Evolutionary conservation across 2,888 invertebrate species (phyloP), one percentile per base, ranked within the genome.

Genomic region (Catocala fraxini): DNA sequence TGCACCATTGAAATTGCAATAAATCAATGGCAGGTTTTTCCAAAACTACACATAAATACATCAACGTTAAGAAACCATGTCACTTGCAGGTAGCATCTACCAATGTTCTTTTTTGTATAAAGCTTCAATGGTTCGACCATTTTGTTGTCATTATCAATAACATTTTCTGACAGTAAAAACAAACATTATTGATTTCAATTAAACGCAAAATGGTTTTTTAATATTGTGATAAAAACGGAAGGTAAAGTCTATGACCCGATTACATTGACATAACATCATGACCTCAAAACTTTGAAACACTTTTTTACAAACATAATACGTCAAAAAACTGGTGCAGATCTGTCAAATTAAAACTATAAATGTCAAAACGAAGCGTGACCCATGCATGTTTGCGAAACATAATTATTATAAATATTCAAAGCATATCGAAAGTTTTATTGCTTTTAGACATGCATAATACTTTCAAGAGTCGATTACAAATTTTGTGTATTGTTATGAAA

Each of bases 361-460:
- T 48, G 57, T 63, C 60, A 73, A 63, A 73, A 52, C 13, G 15
- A 49, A 51, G 48, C 69, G 34, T 51, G 59, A 71, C 39, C 53
- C 59, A 59, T 49, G 56, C 34, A 45, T 62, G 42, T 68, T 71
- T 68, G 62, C 53, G 65, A 65, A 65, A 66, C 60, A 35, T 48
- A n/a, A n/a, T n/a, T n/a, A 25, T 25, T 25, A 66, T 73, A 51
- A 57, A 72, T 63, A 70, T 70, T 70, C 70, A 66, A 61, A 51
- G 48, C 45, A 53, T 47, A 47, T 47, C 7, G 12, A 45, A 57
- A 53, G n/a, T 51, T 25, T 25, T 7, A 6, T 49, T 59, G 47
- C 39, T 51, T 9, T 13, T 42, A 41, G 9, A 59, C 55, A 71
- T 49, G 63, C 51, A 11, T 25, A 15, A 13, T 39, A 46, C 9